A percentile compares a stretch with the other conserved stretches of the same genome.
phyloP scores from a whole-genome alignment of 1,140 invertebrate genomes.

The Asbolus verrucosus region DNA sequence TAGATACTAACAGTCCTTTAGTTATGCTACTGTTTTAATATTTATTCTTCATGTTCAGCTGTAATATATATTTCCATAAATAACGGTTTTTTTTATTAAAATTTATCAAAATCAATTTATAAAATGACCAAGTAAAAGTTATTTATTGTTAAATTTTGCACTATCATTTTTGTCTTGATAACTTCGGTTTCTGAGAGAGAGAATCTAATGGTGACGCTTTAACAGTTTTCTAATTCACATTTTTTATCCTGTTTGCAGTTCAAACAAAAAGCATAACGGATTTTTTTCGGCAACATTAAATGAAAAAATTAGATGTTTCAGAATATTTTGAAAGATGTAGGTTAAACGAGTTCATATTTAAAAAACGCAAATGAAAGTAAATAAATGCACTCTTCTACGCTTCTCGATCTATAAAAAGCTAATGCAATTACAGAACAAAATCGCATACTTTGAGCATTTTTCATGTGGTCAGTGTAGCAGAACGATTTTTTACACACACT shows the following conservation, averaged over 20 bases:
- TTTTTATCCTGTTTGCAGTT: too few relatives aligned
- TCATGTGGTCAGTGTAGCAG: constrained; percentile 2
- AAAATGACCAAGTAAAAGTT: constrained; percentile 21
- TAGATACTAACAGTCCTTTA: too few relatives aligned
- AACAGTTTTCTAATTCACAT: constrained; percentile 18
- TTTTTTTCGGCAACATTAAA: constrained; percentile 4
- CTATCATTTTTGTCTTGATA: constrained; percentile 14
- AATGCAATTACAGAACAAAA: not conserved
- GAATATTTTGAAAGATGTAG: too few relatives aligned
- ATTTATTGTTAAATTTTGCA: constrained; percentile 24
- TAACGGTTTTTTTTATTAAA: too few relatives aligned
- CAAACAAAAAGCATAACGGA: constrained; percentile 16
- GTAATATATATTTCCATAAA: too few relatives aligned
- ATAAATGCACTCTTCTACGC: not conserved
- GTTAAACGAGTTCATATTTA: not conserved
- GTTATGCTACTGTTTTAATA: too few relatives aligned
- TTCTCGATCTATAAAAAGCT: not conserved
- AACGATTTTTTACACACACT: constrained; percentile 8
- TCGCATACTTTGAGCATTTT: constrained; percentile 8
- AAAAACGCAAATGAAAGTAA: constrained; percentile 10
- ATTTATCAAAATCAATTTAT: too few relatives aligned
- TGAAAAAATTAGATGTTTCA: constrained; percentile 24
- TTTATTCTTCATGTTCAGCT: too few relatives aligned
- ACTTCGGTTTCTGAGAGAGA: not conserved
- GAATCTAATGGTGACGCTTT: not conserved